Evolutionary conservation across 2,113 vertebrate genomes (phyloP).

Genomic region (Tympanuchus pallidicinctus): DNA sequence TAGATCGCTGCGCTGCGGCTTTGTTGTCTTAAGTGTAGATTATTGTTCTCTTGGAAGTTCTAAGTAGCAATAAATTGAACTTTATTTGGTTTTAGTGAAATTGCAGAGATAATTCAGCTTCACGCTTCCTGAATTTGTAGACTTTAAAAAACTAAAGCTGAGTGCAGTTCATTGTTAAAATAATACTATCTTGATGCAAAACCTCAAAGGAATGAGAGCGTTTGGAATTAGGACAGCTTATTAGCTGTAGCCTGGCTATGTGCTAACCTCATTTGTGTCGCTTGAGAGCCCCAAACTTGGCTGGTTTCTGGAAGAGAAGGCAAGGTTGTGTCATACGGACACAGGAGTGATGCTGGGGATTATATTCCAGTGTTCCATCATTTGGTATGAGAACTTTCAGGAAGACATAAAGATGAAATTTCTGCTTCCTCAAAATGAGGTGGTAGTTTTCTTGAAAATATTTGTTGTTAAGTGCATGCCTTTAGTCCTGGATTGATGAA

Average conservation of each 20-base stretch:
- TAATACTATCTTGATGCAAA: background rate
- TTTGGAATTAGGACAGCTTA: background rate
- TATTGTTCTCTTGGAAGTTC: slow-evolving; percentile 9
- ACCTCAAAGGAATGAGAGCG: background rate
- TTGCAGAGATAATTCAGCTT: background rate
- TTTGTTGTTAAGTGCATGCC: slow-evolving; percentile 15
- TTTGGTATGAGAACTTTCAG: background rate
- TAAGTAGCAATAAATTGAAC: background rate
- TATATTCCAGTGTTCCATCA: background rate
- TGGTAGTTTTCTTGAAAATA: background rate
- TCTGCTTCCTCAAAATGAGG: background rate
- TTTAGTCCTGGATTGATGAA: slow-evolving; percentile 47
- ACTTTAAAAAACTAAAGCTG: background rate
- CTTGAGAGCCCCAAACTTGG: background rate
- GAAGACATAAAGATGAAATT: background rate
- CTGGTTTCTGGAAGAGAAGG: background rate
- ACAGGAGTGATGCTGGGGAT: background rate
- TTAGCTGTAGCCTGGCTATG: background rate
- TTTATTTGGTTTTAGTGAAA: background rate
- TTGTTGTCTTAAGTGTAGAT: slow-evolving; percentile 12
- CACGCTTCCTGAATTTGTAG: background rate
- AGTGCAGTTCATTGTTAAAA: background rate
- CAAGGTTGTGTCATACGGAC: background rate
- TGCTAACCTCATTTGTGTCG: background rate
- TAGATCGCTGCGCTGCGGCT: background rate